These are phyloP conservation scores for Frieseomelitta varia DNA, from an alignment of 1,140 invertebrate species.

Conservation along the genomic window DNA sequence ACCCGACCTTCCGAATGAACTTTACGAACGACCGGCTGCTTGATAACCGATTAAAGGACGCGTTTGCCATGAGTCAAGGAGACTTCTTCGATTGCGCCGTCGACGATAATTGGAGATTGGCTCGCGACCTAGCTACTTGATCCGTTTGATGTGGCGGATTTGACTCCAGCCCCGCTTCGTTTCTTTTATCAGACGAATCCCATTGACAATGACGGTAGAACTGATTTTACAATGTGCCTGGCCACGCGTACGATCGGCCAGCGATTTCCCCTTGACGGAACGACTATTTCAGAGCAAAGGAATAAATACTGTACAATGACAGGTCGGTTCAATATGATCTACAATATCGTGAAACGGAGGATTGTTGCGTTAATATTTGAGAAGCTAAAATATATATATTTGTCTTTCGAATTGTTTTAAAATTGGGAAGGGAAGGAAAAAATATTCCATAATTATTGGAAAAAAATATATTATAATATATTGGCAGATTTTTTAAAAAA, in stretches of 20 bases:
- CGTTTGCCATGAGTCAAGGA: slow-evolving; percentile 39
- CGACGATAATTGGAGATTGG: slow-evolving; percentile 64
- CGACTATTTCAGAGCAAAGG: neutral
- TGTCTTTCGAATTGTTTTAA: too few species aligned
- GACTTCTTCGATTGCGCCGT: slow-evolving; percentile 37
- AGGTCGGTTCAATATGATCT: neutral
- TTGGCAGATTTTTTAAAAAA: neutral
- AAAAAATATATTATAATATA: too few species aligned
- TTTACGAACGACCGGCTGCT: slow-evolving; percentile 45
- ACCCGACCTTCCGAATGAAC: slow-evolving; percentile 38
- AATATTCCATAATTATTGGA: too few species aligned
- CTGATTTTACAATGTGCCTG: slow-evolving; percentile 15
- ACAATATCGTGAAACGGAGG: neutral
- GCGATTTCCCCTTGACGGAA: neutral
- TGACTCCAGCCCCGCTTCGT: neutral
- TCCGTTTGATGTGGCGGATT: slow-evolving; percentile 60
- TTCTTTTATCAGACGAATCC: neutral
- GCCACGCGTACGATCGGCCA: slow-evolving; percentile 26
- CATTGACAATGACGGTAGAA: slow-evolving; percentile 27
- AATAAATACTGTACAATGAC: neutral
- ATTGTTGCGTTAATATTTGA: too few species aligned
- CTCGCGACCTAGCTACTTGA: slow-evolving; percentile 38
- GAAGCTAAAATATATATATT: too few species aligned
- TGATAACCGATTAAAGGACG: slow-evolving; percentile 63
- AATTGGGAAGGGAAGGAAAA: too few species aligned